A percentile compares a stretch with the other conserved stretches of the same genome.
Evolutionary conservation across 2,113 vertebrate genomes (phyloP).

Genomic region (Mellivora capensis): DNA sequence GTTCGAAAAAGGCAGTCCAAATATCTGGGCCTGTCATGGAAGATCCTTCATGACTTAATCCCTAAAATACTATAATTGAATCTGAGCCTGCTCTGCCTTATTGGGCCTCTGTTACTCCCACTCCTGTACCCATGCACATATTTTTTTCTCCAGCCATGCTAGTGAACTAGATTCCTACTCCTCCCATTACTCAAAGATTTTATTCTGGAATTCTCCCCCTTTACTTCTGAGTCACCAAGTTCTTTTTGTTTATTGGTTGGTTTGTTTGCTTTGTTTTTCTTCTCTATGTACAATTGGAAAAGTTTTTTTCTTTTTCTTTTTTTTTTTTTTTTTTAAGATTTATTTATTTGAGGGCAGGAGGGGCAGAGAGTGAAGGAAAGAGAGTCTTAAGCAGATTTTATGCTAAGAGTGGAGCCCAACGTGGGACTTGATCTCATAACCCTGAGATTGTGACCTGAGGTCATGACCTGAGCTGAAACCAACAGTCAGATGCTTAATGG

Average conservation of each 20-base stretch:
- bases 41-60: background rate
- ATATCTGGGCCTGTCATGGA: background rate
- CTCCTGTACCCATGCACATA: fast-evolving
- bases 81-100: background rate
- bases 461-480: background rate
- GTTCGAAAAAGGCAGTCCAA: background rate
- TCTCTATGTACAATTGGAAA: background rate
- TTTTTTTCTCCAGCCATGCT: fast-evolving
- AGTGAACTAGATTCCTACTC: background rate
- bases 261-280: background rate
- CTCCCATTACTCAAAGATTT: background rate
- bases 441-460: background rate
- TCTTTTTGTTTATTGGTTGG: background rate
- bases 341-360: background rate
- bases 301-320: background rate
- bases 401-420: background rate
- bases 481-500: background rate
- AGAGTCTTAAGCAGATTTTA: background rate
- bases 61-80: background rate
- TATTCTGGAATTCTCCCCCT: background rate
- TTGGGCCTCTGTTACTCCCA: fast-evolving
- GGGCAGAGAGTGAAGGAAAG: background rate
- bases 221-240: background rate
- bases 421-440: background rate
- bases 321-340: background rate